Conservation (phyloP, 2,888 invertebrate genomes). For the Eumerus sabulonum region DNA sequence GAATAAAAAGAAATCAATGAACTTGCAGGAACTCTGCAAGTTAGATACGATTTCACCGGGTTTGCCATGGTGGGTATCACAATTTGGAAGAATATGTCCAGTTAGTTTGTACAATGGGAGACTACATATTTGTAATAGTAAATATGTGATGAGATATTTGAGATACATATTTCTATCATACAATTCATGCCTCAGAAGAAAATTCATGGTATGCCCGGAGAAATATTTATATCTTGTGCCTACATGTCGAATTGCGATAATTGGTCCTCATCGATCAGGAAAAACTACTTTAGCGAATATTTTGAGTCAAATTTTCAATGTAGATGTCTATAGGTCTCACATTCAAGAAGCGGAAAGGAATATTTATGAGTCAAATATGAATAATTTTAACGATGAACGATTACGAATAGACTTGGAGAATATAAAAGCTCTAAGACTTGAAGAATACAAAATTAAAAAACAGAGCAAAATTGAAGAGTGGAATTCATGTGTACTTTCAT, state of each 20-base stretch:
- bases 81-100: constrained; percentile 79
- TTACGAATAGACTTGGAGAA: constrained; percentile 2
- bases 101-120: constrained; percentile 82
- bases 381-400: background rate
- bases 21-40: constrained; percentile 69
- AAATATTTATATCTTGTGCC: constrained; percentile 81
- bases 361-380: background rate
- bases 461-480: constrained; percentile 34
- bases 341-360: constrained; percentile 1
- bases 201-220: constrained; percentile 83
- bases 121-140: constrained; percentile 80
- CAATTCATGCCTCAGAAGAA: constrained; percentile 79
- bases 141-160: constrained; percentile 82
- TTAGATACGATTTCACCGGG: constrained; percentile 18
- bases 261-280: constrained; percentile 82
- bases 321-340: constrained; percentile 76
- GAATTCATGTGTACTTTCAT: constrained; percentile 10
- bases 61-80: constrained; percentile 38
- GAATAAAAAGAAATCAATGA: constrained; percentile 1
- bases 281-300: constrained; percentile 81
- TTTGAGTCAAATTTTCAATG: constrained; percentile 77
- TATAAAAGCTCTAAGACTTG: background rate
- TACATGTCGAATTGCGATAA: constrained; percentile 81
- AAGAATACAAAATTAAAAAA: background rate
- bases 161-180: constrained; percentile 83